Evolutionary conservation across 1,140 invertebrate genomes (phyloP).

Genomic region (Trinorchestia longiramus): DNA sequence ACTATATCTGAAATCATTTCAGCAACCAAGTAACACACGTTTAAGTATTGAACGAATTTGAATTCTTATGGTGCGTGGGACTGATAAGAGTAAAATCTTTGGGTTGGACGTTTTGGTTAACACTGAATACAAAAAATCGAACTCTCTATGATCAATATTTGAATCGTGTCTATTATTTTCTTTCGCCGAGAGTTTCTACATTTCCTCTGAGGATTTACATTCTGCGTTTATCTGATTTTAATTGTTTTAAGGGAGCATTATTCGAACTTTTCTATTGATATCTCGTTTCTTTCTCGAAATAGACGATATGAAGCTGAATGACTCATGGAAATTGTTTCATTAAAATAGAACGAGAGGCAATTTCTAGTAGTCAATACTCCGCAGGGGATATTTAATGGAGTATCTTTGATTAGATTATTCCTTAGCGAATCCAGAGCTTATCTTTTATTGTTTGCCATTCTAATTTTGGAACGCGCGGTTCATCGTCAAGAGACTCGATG

Average conservation of each 20-base stretch:
- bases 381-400: neutral
- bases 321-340: neutral
- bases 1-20: neutral
- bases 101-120: neutral
- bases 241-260: neutral
- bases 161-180: neutral
- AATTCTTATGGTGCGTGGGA: neutral
- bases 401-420: too few species aligned
- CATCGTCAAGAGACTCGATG: neutral
- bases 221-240: neutral
- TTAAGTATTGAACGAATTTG: too few species aligned
- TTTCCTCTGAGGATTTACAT: neutral
- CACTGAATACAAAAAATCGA: neutral
- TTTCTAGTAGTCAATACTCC: neutral
- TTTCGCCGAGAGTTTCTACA: neutral
- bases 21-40: neutral
- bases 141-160: neutral
- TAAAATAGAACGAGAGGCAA: neutral
- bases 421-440: neutral
- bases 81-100: neutral
- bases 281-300: neutral
- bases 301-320: neutral
- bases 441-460: neutral
- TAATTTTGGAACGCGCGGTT: neutral
- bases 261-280: neutral